These are phyloP conservation scores for Melierax canorus DNA, from an alignment of 2,113 vertebrate genomes.

Conservation along the genomic window DNA sequence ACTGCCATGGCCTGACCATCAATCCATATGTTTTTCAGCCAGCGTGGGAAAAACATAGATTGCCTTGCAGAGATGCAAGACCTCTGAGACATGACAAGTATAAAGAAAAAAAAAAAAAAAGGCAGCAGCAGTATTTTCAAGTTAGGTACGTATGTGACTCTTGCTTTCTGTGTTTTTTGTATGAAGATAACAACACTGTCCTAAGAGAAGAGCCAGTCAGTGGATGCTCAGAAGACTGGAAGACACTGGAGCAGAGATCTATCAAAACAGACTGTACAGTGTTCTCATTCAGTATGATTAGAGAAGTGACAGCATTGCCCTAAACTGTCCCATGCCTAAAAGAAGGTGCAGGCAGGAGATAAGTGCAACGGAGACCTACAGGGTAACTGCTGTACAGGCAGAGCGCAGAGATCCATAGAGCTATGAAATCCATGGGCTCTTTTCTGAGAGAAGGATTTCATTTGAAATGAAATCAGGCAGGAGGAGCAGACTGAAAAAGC, in stretches of 20 bases:
- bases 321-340: neutral
- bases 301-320: neutral
- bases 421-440: neutral
- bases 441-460: constrained; percentile 20
- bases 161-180: neutral
- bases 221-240: neutral
- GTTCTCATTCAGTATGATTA: neutral
- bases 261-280: neutral
- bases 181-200: neutral
- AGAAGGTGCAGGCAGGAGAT: neutral
- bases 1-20: neutral
- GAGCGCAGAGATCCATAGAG: neutral
- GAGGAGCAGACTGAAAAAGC: constrained; percentile 37
- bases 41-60: neutral
- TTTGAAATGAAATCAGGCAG: constrained; percentile 46
- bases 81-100: neutral
- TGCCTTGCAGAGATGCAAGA: neutral
- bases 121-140: neutral
- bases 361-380: neutral
- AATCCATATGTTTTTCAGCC: neutral
- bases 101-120: neutral
- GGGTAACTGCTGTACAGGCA: neutral
- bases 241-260: neutral
- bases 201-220: neutral
- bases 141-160: neutral